Base-by-base conservation (phyloP, 2,888 invertebrate species). In the Therioaphis trifolii region DNA sequence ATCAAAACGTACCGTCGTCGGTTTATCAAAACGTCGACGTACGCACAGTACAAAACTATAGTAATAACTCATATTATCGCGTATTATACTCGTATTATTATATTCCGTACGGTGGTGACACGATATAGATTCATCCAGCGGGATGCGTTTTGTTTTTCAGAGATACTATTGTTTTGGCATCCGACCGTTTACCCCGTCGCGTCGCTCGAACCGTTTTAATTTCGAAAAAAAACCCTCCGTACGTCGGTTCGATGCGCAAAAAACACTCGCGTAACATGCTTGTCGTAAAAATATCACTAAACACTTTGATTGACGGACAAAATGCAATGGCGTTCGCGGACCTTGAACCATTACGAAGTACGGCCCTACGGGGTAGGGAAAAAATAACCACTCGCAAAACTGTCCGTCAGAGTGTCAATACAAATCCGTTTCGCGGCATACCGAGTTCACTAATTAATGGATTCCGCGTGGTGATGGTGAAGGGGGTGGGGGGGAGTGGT, bases 341-440 rank as follows among this genome's bases (percentile, higher is more conserved):
- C 63, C 29, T 66, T 35, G 49, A 77, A 63, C 63, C 63, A 29
- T 43, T 49, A 63, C 63, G 29, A 15, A 63, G 49, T 63, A 46
- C 18, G 49, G 15, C 7, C 29, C n/a, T n/a, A n/a, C n/a, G n/a
- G 7, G 35, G 35, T 7, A 49, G n/a, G 9, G 21, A 29, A 63
- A 49, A 74, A 49, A 71, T 49, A n/a, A n/a, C n/a, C 49, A 58
- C n/a, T 40, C 46, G 21, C 58, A 49, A 49, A 63, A 49, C 76
- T 77, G 76, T 66, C 76, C 76, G 29, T 77, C 76, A 77, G 29
- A 49, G 40, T 66, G 63, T 66, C 76, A 77, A 77, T 63, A 77
- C 46, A 77, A 77, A 77, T 77, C 49, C 63, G 63, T 77, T 77
- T 49, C 46, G 29, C 9, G n/a, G 9, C 63, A 21, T 61, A 75